Percentiles rank a stretch among this genome's conserved stretches.
Evolutionary conservation across 2,888 invertebrate species (phyloP).

Genomic region (Cephus pygmeus): DNA sequence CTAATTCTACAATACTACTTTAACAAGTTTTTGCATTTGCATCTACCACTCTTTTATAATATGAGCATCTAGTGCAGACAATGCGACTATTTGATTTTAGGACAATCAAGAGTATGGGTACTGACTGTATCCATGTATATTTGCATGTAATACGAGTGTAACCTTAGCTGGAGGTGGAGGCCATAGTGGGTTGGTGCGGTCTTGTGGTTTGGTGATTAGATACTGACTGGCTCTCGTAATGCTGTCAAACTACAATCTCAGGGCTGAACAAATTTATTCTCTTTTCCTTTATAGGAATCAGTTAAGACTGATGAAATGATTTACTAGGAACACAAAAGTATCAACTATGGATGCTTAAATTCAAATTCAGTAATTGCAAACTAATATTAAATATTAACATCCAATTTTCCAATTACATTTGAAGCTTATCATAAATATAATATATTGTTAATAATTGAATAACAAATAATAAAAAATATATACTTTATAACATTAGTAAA

Average conservation of each 20-base stretch:
- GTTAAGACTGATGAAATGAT: conserved; percentile 9
- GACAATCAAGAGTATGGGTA: neutral
- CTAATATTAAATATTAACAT: neutral
- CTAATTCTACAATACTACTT: no score
- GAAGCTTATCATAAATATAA: no score
- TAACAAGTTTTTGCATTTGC: neutral
- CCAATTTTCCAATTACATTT: neutral
- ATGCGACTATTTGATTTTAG: neutral
- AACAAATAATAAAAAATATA: neutral
- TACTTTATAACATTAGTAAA: neutral
- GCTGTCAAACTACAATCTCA: conserved; percentile 31
- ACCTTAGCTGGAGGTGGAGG: conserved; percentile 47
- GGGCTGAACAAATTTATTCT: conserved; percentile 9
- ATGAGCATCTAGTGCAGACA: neutral
- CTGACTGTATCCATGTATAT: neutral
- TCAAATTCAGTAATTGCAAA: neutral
- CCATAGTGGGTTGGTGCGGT: conserved; percentile 38
- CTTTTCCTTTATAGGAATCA: neutral
- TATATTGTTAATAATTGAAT: no score
- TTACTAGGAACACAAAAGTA: neutral
- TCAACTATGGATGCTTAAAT: neutral
- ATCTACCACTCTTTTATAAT: neutral
- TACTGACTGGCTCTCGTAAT: conserved; percentile 40
- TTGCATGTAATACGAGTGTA: conserved; percentile 37
- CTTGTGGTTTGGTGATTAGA: conserved; percentile 54